Base-by-base conservation (phyloP, 2,888 invertebrate genomes). In the Hirudinaria manillensis region DNA sequence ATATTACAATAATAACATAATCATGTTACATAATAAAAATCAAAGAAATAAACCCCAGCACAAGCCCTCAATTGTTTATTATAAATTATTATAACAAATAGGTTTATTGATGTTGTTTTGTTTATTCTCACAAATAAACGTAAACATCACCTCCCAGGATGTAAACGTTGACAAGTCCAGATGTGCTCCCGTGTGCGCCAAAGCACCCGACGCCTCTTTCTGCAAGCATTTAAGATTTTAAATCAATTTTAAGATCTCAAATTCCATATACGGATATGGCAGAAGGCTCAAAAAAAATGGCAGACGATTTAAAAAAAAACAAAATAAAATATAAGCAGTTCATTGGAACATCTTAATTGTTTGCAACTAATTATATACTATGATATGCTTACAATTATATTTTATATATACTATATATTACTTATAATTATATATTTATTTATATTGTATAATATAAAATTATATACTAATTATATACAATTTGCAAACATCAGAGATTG, bases 161-260 rank as follows among this genome's bases (percentile, higher is more conserved):
- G 94, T 94, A 85, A 98, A 99, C 0, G 96, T 95, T 0, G 96
- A 95, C n/a, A 99, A 87, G 86, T 99, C 99, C 79, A 99, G 89
- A 87, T 96, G 95, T 3, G 98, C 98, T 29, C 97, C 97, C 6
- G 94, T 90, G 84, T 96, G 93, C 0, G 95, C 92, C 78, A 99
- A 85, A 3, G 95, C 97, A 77, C 88, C 87, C 77, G 94, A 93
- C 32, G 87, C 83, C 87, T 97, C 96, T 90, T 96, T 84, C 84
- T 84, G 80, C 70, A 77, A 80, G 45, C 45, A 45, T 45, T 45
- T 34, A 38, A 73, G 6, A n/a, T n/a, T n/a, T n/a, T n/a, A n/a
- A 34, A 36, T 13, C 70, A 65, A 65, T 65, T 29, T 29, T 29
- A n/a, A 32, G 29, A 32, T 68, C 10, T 10, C 24, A 13, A 65